Percentiles rank a stretch among this genome's conserved stretches.
These are phyloP conservation scores for Heteromurus nitidus DNA, from an alignment of 2,888 invertebrate species.

Conservation along the genomic window DNA sequence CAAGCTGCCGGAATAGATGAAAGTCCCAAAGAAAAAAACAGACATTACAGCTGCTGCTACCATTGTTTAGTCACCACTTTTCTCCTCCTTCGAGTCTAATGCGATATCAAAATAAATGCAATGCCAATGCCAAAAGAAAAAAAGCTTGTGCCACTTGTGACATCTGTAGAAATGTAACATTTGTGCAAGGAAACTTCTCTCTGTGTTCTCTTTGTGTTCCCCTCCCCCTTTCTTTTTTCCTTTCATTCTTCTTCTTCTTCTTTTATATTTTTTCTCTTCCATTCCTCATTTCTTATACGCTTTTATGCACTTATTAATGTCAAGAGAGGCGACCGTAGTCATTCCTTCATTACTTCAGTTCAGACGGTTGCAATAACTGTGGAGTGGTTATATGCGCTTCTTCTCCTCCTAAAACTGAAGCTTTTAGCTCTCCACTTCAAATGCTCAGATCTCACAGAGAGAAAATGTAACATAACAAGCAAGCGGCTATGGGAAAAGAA, in stretches of 20 bases:
- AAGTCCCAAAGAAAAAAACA: slow-evolving; percentile 12
- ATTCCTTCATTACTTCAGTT: slow-evolving; percentile 40
- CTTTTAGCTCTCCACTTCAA: neutral
- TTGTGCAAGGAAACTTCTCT: slow-evolving; percentile 56
- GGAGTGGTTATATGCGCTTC: neutral
- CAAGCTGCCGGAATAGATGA: neutral
- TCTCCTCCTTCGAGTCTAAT: neutral
- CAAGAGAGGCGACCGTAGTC: slow-evolving; percentile 49
- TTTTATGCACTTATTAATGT: slow-evolving; percentile 58
- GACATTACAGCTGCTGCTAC: slow-evolving; percentile 13
- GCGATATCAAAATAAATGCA: slow-evolving; percentile 47
- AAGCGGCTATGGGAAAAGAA: no score
- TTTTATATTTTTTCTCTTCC: slow-evolving; percentile 4
- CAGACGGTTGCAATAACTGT: slow-evolving; percentile 40
- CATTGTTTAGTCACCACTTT: slow-evolving; percentile 37
- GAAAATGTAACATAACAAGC: no score
- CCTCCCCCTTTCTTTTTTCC: slow-evolving; percentile 32
- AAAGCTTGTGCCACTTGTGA: slow-evolving; percentile 34
- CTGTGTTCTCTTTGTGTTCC: slow-evolving; percentile 34
- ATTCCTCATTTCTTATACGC: slow-evolving; percentile 29
- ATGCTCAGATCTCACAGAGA: neutral
- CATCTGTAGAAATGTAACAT: slow-evolving; percentile 62
- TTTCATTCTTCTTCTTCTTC: neutral
- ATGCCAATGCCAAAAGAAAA: slow-evolving; percentile 53
- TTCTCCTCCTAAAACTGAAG: neutral